Evolutionary conservation across 2,797 vertebrate genomes (phyloP).

Genomic region (Falco berigora): DNA sequence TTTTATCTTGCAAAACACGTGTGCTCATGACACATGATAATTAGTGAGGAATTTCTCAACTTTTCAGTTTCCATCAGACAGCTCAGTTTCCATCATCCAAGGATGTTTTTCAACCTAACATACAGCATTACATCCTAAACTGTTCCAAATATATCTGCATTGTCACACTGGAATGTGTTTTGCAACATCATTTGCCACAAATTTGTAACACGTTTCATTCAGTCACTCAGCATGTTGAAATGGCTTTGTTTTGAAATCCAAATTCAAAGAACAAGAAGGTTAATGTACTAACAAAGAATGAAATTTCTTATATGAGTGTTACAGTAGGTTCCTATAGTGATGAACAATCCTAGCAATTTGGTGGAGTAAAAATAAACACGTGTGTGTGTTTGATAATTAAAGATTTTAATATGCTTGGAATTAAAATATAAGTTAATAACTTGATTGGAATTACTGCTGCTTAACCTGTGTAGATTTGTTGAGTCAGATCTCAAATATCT

Average conservation of each 20-base stretch:
- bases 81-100: neutral
- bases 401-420: neutral
- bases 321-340: neutral
- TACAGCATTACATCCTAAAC: neutral
- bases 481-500: neutral
- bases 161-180: neutral
- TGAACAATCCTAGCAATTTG: neutral
- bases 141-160: neutral
- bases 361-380: neutral
- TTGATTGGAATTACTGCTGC: neutral
- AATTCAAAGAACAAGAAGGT: neutral
- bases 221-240: conserved; percentile 16
- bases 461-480: neutral
- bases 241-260: conserved; percentile 20
- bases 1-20: neutral
- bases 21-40: neutral
- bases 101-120: neutral
- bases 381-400: neutral
- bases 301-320: neutral
- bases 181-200: neutral
- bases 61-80: neutral
- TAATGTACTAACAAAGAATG: neutral
- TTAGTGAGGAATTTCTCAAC: neutral
- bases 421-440: neutral
- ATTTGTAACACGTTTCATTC: neutral